Evolutionary conservation across 1,140 invertebrate species (phyloP), one percentile per base, ranked within the genome.

Genomic region (Drosophila simulans): DNA sequence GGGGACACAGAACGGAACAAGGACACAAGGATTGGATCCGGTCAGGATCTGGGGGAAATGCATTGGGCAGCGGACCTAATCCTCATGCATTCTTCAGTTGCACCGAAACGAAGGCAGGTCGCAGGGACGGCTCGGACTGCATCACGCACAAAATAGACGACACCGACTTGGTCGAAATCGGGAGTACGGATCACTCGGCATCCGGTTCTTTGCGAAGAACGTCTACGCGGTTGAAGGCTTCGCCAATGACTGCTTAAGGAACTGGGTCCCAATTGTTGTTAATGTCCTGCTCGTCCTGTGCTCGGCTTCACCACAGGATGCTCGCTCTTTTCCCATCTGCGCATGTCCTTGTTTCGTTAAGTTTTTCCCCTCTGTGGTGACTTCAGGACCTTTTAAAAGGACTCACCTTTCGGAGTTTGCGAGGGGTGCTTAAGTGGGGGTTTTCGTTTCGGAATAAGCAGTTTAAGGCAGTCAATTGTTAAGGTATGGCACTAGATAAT

Each of bases 231-330:
- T 55, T 63, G 51, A 74, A 89, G 77, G 80, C 85, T 84, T 78
- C 69, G 80, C 79, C 88, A 89, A 74, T 89, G 84, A 90, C 85
- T 89, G 85, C 60, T 72, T 54, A 46, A 71, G 65, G 64, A 79
- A 65, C 53, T 56, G 80, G 68, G 82, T 48, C 57, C 63, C 58
- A 34, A 22, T 78, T 54, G 55, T 75, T 75, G 59, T 64, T 63
- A 40, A 56, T 64, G 59, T 57, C 20, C 51, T 25, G 42, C 22
- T 54, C 63, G 63, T 22, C 8, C 46, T n/a, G 13, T 20, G 0
- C 40, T 66, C 62, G 53, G 60, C 15, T 66, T 40, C 40, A 20
- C 65, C 62, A 68, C 35, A 56, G 63, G 25, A 46, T 34, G 51
- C 63, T 39, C 51, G 48, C 49, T 34, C 4, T 3, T 7, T 13